phyloP scores from a whole-genome alignment of 2,888 invertebrate genomes.

The Cancer borealis region DNA sequence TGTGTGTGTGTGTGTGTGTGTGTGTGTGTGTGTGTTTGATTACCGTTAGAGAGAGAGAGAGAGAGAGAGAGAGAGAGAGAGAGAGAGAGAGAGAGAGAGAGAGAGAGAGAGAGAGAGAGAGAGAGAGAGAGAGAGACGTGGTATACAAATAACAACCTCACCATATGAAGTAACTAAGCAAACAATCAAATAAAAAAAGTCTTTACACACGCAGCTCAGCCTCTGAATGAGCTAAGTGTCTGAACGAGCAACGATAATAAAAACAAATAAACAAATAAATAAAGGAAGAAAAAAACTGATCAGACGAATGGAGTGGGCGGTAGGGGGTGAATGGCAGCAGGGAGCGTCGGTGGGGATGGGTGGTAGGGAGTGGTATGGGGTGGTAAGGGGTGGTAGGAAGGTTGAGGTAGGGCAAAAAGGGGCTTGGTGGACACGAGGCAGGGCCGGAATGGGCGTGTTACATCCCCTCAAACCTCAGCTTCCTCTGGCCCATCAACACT shows the following conservation, averaged over 20 bases:
- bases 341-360: not conserved
- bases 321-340: not conserved
- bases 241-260: not conserved
- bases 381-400: not conserved
- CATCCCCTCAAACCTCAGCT: conserved; percentile 11
- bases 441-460: not conserved
- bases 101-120: not conserved
- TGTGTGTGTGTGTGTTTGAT: too few relatives aligned
- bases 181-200: too few relatives aligned
- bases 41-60: conserved; percentile 15
- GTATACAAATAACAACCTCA: too few relatives aligned
- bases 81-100: conserved; percentile 20
- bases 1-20: too few relatives aligned
- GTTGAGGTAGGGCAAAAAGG: not conserved
- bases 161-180: too few relatives aligned
- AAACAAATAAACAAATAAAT: not conserved
- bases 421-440: not conserved
- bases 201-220: too few relatives aligned
- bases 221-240: not conserved
- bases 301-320: not conserved
- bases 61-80: conserved; percentile 20
- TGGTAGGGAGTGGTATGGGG: too few relatives aligned
- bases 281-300: not conserved
- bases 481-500: not conserved
- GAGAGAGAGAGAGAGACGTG: conserved; percentile 4